Conservation (phyloP, 2,113 vertebrate genomes). For the Empidonax traillii region DNA sequence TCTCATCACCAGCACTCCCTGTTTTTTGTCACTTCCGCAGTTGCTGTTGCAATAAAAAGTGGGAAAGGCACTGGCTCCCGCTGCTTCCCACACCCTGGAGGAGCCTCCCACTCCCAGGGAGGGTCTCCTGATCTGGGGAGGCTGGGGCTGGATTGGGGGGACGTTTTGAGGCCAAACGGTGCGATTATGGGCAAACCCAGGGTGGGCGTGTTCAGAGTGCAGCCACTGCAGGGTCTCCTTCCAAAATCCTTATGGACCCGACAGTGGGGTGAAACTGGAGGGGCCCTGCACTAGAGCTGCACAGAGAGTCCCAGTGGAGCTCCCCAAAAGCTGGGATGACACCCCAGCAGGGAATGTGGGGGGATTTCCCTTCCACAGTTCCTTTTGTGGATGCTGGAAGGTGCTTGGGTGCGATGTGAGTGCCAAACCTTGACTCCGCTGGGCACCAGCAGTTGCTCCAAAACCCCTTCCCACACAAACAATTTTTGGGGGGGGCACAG, state of each 20-base stretch:
- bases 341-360: background rate
- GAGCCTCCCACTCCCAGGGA: too few species aligned
- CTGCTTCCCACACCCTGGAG: background rate
- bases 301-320: accelerated
- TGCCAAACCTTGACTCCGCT: background rate
- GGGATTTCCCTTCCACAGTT: background rate
- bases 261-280: background rate
- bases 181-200: background rate
- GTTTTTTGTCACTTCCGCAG: background rate
- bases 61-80: background rate
- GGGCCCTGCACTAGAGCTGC: accelerated
- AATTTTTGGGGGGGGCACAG: accelerated
- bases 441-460: background rate
- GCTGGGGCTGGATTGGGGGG: background rate
- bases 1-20: background rate
- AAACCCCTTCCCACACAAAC: background rate
- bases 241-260: background rate
- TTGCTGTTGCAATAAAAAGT: slow-evolving; percentile 38
- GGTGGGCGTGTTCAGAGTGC: accelerated
- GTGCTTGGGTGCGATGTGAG: background rate
- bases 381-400: background rate
- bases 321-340: background rate
- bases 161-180: background rate
- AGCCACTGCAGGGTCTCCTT: background rate
- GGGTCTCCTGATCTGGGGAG: background rate